Percentiles rank a stretch among this genome's conserved stretches.
Conservation (phyloP, 1,140 invertebrate species). For the Drosophila miranda region DNA sequence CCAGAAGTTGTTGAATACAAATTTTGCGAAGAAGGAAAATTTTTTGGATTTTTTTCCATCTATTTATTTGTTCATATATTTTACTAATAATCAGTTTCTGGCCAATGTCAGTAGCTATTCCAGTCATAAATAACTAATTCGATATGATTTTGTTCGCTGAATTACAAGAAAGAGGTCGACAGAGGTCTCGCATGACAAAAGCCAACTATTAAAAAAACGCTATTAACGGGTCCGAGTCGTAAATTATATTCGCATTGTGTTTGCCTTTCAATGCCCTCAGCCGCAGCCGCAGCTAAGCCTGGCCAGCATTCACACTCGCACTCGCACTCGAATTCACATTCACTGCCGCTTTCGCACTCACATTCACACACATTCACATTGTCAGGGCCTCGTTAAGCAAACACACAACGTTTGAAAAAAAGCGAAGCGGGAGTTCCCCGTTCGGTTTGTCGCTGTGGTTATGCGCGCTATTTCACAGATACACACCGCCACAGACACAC, state of each 20-base stretch:
- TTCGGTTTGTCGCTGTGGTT: constrained; percentile 67
- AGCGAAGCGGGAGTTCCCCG: constrained; percentile 24
- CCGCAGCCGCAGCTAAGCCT: constrained; percentile 1
- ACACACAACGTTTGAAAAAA: constrained; percentile 24
- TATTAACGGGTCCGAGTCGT: constrained; percentile 37
- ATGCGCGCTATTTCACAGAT: constrained; percentile 60
- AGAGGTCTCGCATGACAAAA: constrained; percentile 57
- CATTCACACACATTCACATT: constrained; percentile 32
- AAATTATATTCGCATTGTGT: constrained; percentile 71
- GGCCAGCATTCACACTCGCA: constrained; percentile 9
- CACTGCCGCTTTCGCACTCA: constrained; percentile 4
- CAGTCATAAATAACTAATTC: constrained; percentile 50
- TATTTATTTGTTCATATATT: constrained; percentile 27
- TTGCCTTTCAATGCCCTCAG: constrained; percentile 35
- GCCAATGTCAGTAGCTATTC: constrained; percentile 5
- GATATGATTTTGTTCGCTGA: constrained; percentile 29
- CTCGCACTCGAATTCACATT: constrained; percentile 11
- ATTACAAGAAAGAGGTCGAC: constrained; percentile 37
- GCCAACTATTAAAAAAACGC: constrained; percentile 61
- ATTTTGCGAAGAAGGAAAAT: constrained; percentile 4
- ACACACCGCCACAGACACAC: constrained; percentile 41
- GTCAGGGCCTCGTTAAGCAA: constrained; percentile 52
- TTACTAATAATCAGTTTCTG: constrained; percentile 25
- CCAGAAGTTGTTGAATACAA: constrained; percentile 2
- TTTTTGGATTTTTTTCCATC: constrained; percentile 1